These are phyloP conservation scores for Melanargia galathea DNA, from an alignment of 2,888 invertebrate species.

Conservation along the genomic window DNA sequence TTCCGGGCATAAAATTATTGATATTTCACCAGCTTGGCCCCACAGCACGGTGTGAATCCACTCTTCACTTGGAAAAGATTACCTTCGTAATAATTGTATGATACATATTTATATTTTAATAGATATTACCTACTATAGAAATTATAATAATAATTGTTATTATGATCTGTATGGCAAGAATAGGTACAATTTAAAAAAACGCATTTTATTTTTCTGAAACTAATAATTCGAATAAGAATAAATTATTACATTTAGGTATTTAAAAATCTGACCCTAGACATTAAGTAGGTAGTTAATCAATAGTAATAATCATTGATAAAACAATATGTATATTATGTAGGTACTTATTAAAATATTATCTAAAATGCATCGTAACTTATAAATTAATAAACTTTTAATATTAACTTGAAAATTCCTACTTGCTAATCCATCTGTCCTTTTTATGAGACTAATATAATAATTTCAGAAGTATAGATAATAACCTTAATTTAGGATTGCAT, in stretches of 20 bases:
- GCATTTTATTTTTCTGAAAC: no score
- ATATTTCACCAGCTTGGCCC: neutral
- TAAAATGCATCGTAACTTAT: conserved; percentile 3
- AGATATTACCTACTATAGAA: no score
- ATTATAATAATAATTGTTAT: no score
- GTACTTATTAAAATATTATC: conserved; percentile 1
- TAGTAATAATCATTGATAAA: neutral
- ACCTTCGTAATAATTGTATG: neutral
- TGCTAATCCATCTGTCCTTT: conserved; percentile 3
- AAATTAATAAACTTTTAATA: neutral
- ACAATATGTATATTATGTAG: neutral
- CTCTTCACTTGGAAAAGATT: neutral
- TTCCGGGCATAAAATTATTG: neutral
- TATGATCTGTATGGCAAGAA: no score
- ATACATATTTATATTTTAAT: neutral
- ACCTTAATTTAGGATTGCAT: conserved; percentile 24
- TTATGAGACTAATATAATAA: neutral
- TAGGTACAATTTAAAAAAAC: no score
- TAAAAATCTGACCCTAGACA: neutral
- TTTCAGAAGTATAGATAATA: conserved; percentile 12
- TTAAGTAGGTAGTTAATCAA: neutral
- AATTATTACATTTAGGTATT: neutral
- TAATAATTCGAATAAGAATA: neutral
- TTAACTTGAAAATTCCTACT: conserved; percentile 3
- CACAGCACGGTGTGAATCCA: neutral